A percentile compares a stretch with the other conserved stretches of the same genome.
These are phyloP conservation scores for Romanogobio albipinnatus DNA, from an alignment of 2,113 vertebrate species.

Conservation along the genomic window DNA sequence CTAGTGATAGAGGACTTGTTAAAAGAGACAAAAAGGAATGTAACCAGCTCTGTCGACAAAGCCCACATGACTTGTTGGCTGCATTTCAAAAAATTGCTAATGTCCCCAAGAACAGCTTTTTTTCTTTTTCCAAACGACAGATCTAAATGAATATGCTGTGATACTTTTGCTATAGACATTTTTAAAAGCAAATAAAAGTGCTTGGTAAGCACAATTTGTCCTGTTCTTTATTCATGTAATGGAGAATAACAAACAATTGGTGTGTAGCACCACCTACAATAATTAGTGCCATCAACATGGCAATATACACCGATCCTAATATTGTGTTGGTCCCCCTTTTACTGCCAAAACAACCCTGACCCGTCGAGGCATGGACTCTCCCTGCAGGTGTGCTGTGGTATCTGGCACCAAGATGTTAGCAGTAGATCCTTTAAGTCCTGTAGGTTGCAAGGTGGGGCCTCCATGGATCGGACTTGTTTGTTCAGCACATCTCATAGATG, in stretches of 20 bases:
- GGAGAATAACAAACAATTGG: background rate
- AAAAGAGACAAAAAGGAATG: slow-evolving; percentile 12
- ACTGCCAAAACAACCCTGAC: too few species aligned
- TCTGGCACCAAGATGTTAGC: too few species aligned
- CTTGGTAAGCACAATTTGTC: background rate
- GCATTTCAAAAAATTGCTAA: background rate
- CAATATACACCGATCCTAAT: too few species aligned
- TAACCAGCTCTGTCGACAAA: background rate
- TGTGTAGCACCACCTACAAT: background rate
- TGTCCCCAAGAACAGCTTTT: background rate
- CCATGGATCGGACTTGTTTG: too few species aligned
- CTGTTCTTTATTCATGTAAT: background rate
- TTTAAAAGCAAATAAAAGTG: background rate
- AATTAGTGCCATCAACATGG: background rate
- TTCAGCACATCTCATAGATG: too few species aligned
- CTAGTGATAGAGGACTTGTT: slow-evolving; percentile 29
- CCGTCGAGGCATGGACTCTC: too few species aligned
- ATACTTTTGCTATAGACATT: background rate
- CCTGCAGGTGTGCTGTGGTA: too few species aligned
- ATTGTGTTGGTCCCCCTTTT: too few species aligned
- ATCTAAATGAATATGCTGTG: background rate
- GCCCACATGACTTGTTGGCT: background rate
- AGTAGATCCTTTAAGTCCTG: too few species aligned
- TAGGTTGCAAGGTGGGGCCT: too few species aligned
- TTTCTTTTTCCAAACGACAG: background rate